Base-by-base conservation (phyloP, 2,113 vertebrate genomes). In the Hypanus sabinus region DNA sequence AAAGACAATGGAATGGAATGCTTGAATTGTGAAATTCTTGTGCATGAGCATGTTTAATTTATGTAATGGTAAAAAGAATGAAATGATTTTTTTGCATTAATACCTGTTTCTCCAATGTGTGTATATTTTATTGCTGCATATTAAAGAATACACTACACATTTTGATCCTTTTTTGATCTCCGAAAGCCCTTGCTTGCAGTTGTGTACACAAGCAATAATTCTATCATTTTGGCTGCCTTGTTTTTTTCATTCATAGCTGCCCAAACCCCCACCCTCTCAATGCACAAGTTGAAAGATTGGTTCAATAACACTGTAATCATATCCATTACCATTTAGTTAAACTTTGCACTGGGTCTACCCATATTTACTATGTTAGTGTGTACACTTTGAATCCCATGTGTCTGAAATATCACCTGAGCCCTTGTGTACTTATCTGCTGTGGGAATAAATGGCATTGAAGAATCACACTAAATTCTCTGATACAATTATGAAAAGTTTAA, bases 271-370 rank as follows among this genome's bases (percentile, higher is more conserved):
- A 46, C 46, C 46, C 46, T 46, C 46, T 46, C 46, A 46, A 46
- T 46, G 46, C 46, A 46, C 70, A 93, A 33, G 38, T 18, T 38
- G 90, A 93, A 73, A 93, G 12, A 70, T 73, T 93, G 68, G 22
- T 16, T 73, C 91, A 46, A 10, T 73, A 46, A 65, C 12, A 46
- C 36, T 24, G 36, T 16, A 55, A 46, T 71, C 91, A 75, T 46
- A 73, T 73, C 68, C 36, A 27, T 93, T 73, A 55, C 38, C 91
- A 75, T 90, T n/a, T n/a, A 68, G 30, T 90, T 90, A 90, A 65
- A 65, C 57, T 33, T 68, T 65, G 33, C 60, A 90, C 30, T 65
- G 85, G 46, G 85, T n/a, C 60, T 65, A 24, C 85, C 8, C 60
- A 22, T 33, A 90, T 90, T n/a, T 90, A 90, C 62, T 12, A 73